phyloP scores from a whole-genome alignment of 2,797 vertebrate genomes.

The Morelia viridis region DNA sequence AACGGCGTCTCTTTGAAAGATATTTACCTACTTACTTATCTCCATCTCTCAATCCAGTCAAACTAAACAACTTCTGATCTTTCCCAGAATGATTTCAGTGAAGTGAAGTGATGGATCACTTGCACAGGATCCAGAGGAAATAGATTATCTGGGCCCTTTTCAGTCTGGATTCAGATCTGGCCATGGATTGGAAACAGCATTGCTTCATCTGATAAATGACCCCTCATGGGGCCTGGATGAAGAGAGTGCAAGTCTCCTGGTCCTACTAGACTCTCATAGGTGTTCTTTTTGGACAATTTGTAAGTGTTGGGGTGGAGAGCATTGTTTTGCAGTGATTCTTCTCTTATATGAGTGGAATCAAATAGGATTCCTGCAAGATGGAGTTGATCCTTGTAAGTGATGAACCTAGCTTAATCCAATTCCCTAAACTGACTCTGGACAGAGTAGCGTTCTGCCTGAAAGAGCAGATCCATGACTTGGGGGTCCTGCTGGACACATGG shows the following conservation, averaged over 20 bases:
- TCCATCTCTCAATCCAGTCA: not conserved
- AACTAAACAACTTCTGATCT: not conserved
- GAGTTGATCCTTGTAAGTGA: not conserved
- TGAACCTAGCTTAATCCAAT: not conserved
- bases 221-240: no score
- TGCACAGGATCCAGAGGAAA: not conserved
- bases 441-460: not conserved
- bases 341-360: not conserved
- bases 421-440: not conserved
- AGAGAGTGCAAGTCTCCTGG: not conserved
- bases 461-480: not conserved
- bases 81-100: not conserved
- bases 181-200: not conserved
- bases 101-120: not conserved
- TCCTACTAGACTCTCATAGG: not conserved
- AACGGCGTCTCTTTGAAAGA: not conserved
- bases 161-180: not conserved
- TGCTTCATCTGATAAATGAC: not conserved
- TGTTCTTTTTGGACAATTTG: no score
- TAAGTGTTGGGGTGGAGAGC: no score
- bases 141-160: not conserved
- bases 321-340: not conserved
- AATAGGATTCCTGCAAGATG: not conserved
- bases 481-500: not conserved
- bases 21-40: not conserved